Percentiles rank a stretch among this genome's conserved stretches.
These are phyloP conservation scores for Aporophyla lueneburgensis DNA, from an alignment of 2,888 invertebrate genomes.

Conservation along the genomic window DNA sequence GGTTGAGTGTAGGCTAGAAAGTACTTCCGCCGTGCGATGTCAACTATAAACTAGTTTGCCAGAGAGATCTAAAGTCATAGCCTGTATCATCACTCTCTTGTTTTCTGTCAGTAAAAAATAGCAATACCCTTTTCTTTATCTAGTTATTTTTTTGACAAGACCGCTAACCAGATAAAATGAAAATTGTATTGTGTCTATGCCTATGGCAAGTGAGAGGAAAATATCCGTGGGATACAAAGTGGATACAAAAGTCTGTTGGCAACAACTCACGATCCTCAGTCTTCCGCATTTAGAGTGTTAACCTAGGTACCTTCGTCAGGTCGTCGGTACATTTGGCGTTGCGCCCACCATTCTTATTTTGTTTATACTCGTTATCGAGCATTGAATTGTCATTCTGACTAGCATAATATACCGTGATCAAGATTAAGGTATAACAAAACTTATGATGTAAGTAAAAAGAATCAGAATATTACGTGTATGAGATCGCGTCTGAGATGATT, in stretches of 20 bases:
- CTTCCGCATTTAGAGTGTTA: conserved; percentile 50
- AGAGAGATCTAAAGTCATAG: not conserved
- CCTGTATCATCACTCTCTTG: not conserved
- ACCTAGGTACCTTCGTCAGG: conserved; percentile 39
- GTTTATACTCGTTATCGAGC: conserved; percentile 26
- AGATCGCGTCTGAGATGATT: not conserved
- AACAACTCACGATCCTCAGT: conserved; percentile 10
- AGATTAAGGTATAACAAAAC: conserved; percentile 6
- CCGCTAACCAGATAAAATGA: not conserved
- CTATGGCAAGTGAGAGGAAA: not conserved
- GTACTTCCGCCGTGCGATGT: not conserved
- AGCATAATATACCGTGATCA: conserved; percentile 4
- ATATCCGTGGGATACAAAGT: not conserved
- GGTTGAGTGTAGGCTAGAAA: conserved; percentile 23
- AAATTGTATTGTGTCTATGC: not conserved
- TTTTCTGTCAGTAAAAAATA: not conserved
- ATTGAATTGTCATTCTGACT: conserved; percentile 12
- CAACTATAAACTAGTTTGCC: conserved; percentile 5
- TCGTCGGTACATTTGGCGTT: conserved; percentile 47
- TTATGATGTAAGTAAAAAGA: not conserved
- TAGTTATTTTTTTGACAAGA: too few species aligned
- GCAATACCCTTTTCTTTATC: not conserved
- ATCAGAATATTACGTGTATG: not conserved
- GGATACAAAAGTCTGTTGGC: conserved; percentile 25
- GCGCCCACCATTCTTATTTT: conserved; percentile 48